Conservation (phyloP, 1,140 invertebrate species). For the Meteorus sp. region DNA sequence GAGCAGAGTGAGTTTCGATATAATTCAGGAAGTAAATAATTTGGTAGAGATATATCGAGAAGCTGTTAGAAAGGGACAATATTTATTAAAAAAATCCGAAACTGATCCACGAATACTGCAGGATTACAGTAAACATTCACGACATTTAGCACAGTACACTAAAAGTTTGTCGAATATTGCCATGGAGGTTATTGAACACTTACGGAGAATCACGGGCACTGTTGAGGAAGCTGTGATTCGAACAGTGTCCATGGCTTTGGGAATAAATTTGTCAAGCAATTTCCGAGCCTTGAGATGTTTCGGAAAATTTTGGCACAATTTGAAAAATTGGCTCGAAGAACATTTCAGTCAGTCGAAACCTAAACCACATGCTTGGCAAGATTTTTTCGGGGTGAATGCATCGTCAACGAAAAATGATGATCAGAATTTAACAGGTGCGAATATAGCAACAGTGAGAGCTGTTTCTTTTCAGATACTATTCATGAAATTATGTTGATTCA, state of each 20-base stretch:
- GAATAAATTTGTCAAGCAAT: slow-evolving; percentile 10
- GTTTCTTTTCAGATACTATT: too few species aligned
- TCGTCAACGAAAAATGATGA: too few species aligned
- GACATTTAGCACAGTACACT: slow-evolving; percentile 27
- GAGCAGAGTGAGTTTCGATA: slow-evolving; percentile 8
- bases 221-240: slow-evolving; percentile 14
- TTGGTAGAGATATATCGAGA: slow-evolving; percentile 15
- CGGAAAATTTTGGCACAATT: too few species aligned
- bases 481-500: too few species aligned
- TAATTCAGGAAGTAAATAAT: slow-evolving; percentile 11
- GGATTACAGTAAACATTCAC: slow-evolving; percentile 19
- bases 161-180: slow-evolving; percentile 12
- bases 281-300: not conserved
- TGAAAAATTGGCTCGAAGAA: too few species aligned
- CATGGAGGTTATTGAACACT: slow-evolving; percentile 10
- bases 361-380: too few species aligned
- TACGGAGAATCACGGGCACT: not conserved
- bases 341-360: too few species aligned
- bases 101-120: not conserved
- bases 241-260: not conserved
- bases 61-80: slow-evolving; percentile 12
- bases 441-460: too few species aligned
- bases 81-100: slow-evolving; percentile 22
- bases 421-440: too few species aligned
- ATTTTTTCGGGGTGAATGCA: too few species aligned